Base-by-base conservation (phyloP, 2,888 invertebrate genomes). In the Flexamia atlantica region DNA sequence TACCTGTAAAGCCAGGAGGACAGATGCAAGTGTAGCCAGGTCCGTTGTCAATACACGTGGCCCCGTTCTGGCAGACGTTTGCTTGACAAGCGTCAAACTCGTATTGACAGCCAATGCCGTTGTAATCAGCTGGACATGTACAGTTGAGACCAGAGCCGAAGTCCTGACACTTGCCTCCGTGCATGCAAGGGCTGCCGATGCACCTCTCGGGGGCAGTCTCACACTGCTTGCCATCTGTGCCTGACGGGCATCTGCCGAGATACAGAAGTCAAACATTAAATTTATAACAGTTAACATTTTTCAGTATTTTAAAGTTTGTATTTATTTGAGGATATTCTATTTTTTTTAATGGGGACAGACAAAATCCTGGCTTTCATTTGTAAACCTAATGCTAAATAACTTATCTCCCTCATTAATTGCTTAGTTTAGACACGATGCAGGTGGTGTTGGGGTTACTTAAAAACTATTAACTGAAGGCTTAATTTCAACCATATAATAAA, bases 161-260 rank as follows among this genome's bases (percentile, higher is more conserved):
- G 90, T 98, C 98, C 91, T 97, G 97, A 88, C 98, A 99, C 89
- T 95, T 95, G 81, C 98, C 98, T 70, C 96, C 97, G 88, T 99
- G 98, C 97, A 98, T 98, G 89, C 98, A 99, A 4, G 97, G 97
- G 88, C 95, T 95, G 32, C 97, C 97, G 85, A 97, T 96, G 89
- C 97, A 97, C 86, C 98, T 94, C 90, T 98, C 98, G 2, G 98
- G 98, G 0, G 98, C 98, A 0, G 97, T 97, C 91, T 98, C 98
- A 90, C 99, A 99, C 90, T 98, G 96, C 90, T 98, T 98, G 12
- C 98, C 99, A 89, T 98, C 98, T 0, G 98, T 98, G 88, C 98
- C 98, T 86, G 97, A 97, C 70, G 97, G 97, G 89, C 98, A 98
- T 10, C 95, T 95, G 88, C 81, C 89, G 89, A 85, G 50, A 80